Conservation (phyloP, 2,888 invertebrate species). For the Stenoptilia bipunctidactyla region DNA sequence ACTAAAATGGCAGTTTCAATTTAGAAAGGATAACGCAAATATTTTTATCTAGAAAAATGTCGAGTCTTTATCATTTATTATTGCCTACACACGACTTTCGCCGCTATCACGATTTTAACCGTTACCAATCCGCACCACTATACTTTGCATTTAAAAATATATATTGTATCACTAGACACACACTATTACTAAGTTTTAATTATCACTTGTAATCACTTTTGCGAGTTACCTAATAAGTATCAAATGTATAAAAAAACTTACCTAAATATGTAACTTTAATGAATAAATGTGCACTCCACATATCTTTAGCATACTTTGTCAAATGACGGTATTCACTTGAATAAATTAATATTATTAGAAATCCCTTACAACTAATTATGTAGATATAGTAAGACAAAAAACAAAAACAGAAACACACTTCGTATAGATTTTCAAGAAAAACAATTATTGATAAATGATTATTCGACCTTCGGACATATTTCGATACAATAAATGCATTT, state of each 20-base stretch:
- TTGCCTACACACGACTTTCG: constrained; percentile 40
- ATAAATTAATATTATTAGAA: constrained; percentile 58
- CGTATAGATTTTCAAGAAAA: constrained; percentile 16
- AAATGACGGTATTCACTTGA: constrained; percentile 45
- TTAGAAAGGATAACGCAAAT: constrained; percentile 49
- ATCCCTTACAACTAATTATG: constrained; percentile 46
- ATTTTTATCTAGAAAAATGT: constrained; percentile 54
- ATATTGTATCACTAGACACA: constrained; percentile 40
- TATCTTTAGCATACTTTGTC: constrained; percentile 47
- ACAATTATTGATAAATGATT: constrained; percentile 44
- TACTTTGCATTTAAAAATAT: constrained; percentile 18
- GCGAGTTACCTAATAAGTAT: constrained; percentile 58
- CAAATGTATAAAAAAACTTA: constrained; percentile 69
- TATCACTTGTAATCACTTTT: constrained; percentile 64
- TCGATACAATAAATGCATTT: constrained; percentile 20
- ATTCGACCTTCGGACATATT: constrained; percentile 17
- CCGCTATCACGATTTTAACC: constrained; percentile 30
- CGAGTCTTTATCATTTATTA: constrained; percentile 64
- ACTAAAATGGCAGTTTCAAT: constrained; percentile 52
- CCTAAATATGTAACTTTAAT: constrained; percentile 50
- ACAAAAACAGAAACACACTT: constrained; percentile 24
- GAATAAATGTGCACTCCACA: constrained; percentile 58
- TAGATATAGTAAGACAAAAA: constrained; percentile 25
- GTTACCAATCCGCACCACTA: constrained; percentile 63
- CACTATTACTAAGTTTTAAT: constrained; percentile 42